Evolutionary conservation across 2,113 vertebrate genomes (phyloP).

Genomic region (Semicossyphus pulcher): DNA sequence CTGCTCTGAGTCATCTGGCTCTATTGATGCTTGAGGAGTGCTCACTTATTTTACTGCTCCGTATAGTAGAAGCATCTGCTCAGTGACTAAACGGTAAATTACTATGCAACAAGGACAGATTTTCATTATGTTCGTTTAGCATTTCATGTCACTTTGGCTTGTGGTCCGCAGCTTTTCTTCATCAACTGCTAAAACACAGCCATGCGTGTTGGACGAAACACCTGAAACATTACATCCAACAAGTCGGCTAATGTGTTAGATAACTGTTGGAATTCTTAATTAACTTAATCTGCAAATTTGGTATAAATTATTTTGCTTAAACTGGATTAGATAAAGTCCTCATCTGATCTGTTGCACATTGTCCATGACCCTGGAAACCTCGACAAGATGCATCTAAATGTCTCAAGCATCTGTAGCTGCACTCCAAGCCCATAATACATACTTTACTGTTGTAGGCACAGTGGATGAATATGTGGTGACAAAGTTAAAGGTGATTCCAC

Average conservation of each 20-base stretch:
- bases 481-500: too few relatives aligned
- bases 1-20: slow-evolving; percentile 38
- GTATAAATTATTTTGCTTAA: not conserved
- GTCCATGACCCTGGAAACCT: not conserved
- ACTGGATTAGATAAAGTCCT: not conserved
- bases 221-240: not conserved
- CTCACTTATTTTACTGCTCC: slow-evolving; percentile 40
- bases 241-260: not conserved
- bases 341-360: not conserved
- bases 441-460: too few relatives aligned
- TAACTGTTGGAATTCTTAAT: slow-evolving; percentile 11
- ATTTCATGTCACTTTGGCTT: slow-evolving; percentile 43
- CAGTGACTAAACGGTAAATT: slow-evolving; percentile 47
- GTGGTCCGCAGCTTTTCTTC: slow-evolving; percentile 25
- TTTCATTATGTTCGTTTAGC: slow-evolving; percentile 42
- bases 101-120: slow-evolving; percentile 47
- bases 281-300: not conserved
- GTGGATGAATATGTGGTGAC: too few relatives aligned
- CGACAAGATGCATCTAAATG: too few relatives aligned
- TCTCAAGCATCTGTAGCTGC: not conserved
- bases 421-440: not conserved
- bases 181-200: not conserved
- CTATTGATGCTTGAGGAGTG: slow-evolving; percentile 17
- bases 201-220: not conserved
- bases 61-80: slow-evolving; percentile 51